Evolutionary conservation across 1,140 invertebrate species (phyloP).

Genomic region (Ptiloglossa arizonensis): DNA sequence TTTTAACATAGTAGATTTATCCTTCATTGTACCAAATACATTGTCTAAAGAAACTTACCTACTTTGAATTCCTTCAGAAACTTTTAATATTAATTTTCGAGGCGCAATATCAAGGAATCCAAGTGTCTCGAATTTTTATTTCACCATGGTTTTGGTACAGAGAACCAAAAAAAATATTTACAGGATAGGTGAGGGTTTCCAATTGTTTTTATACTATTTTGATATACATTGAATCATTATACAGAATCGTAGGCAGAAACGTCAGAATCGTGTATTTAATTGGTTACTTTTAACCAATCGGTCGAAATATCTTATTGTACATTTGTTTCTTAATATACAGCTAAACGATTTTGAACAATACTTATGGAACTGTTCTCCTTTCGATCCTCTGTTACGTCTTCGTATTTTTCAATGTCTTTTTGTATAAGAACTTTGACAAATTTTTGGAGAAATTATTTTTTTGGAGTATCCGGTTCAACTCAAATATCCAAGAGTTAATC

Average conservation of each 20-base stretch:
- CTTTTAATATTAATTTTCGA: neutral
- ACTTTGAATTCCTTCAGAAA: neutral
- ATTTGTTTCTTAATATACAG: conserved; percentile 21
- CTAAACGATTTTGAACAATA: conserved; percentile 13
- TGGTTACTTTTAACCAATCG: neutral
- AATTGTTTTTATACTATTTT: neutral
- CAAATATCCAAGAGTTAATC: conserved; percentile 54
- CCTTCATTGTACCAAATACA: conserved; percentile 2
- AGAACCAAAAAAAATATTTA: neutral
- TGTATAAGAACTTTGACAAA: conserved; percentile 59
- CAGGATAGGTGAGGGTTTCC: neutral
- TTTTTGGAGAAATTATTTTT: conserved; percentile 44
- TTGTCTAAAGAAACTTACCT: neutral
- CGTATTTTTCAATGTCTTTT: neutral
- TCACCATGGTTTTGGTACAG: neutral
- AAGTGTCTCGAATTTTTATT: no score
- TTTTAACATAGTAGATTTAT: neutral
- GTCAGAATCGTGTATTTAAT: conserved; percentile 6
- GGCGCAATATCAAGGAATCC: no score
- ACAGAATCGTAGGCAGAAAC: neutral
- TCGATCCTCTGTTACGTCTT: neutral
- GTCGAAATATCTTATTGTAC: no score
- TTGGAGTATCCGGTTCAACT: conserved; percentile 51
- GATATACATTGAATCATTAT: neutral
- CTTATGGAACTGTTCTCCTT: neutral